Conservation (phyloP, 2,797 vertebrate genomes). For the Tragopan temminckii region DNA sequence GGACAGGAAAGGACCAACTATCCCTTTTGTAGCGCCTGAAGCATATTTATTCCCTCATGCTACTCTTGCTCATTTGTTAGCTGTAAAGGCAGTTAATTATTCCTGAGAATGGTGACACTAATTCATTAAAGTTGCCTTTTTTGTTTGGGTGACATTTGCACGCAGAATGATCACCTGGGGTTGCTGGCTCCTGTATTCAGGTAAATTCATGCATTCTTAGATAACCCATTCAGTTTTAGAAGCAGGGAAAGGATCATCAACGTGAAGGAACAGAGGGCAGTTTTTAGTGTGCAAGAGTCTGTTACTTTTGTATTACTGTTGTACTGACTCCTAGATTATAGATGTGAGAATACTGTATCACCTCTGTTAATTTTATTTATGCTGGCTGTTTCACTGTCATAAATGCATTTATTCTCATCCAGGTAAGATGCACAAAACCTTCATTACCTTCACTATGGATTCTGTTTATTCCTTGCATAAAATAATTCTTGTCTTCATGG, state of each 20-base stretch:
- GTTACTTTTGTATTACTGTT: neutral
- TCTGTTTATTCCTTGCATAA: neutral
- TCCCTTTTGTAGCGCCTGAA: neutral
- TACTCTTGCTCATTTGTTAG: neutral
- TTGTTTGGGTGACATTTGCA: neutral
- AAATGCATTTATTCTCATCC: neutral
- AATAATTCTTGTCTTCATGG: neutral
- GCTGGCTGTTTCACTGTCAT: neutral
- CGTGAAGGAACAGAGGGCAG: neutral
- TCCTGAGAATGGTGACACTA: neutral
- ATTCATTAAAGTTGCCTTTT: neutral
- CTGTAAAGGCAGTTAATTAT: neutral
- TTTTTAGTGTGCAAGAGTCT: rapidly evolving
- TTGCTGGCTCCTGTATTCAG: neutral
- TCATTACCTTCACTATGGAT: neutral
- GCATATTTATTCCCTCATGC: neutral
- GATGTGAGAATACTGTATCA: neutral
- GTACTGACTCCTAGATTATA: neutral
- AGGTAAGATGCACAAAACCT: neutral
- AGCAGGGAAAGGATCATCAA: neutral
- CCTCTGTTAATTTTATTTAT: neutral
- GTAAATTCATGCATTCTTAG: neutral
- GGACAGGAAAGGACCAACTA: neutral
- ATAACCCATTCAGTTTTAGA: neutral
- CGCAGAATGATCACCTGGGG: neutral